Conservation (phyloP, 2,113 vertebrate species). For the Pardalotus punctatus region DNA sequence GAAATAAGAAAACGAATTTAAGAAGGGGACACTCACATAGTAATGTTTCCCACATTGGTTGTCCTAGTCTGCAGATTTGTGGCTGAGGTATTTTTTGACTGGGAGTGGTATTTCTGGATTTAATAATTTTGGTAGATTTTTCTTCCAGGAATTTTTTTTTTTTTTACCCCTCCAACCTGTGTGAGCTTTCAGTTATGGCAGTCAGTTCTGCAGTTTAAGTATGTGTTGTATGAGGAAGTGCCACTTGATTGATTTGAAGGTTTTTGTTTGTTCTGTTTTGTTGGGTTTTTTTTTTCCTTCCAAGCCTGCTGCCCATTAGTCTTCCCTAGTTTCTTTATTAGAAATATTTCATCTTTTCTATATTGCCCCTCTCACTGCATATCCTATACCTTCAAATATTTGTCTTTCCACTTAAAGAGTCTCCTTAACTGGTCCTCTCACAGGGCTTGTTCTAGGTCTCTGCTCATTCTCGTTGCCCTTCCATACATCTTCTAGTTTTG, state of each 20-base stretch:
- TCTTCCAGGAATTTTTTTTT: background rate
- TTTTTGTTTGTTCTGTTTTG: background rate
- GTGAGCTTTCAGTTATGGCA: background rate
- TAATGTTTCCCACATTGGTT: background rate
- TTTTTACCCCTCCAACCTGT: background rate
- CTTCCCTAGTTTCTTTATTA: background rate
- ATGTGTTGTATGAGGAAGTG: slow-evolving; percentile 19
- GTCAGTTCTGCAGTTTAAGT: background rate
- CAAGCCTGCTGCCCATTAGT: background rate
- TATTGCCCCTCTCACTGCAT: background rate
- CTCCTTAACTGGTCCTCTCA: background rate
- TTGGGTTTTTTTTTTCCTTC: background rate
- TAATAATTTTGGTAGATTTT: background rate
- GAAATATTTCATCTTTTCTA: background rate
- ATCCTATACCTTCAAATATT: background rate
- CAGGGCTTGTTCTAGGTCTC: background rate
- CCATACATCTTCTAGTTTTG: background rate
- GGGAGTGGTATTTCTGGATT: background rate
- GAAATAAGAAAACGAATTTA: background rate
- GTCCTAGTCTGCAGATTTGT: background rate
- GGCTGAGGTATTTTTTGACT: background rate
- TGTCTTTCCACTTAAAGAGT: background rate
- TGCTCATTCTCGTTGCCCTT: background rate
- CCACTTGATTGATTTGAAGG: background rate
- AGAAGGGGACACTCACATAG: background rate